phyloP scores from a whole-genome alignment of 2,888 invertebrate species.

The Amblyjoppa proteus region DNA sequence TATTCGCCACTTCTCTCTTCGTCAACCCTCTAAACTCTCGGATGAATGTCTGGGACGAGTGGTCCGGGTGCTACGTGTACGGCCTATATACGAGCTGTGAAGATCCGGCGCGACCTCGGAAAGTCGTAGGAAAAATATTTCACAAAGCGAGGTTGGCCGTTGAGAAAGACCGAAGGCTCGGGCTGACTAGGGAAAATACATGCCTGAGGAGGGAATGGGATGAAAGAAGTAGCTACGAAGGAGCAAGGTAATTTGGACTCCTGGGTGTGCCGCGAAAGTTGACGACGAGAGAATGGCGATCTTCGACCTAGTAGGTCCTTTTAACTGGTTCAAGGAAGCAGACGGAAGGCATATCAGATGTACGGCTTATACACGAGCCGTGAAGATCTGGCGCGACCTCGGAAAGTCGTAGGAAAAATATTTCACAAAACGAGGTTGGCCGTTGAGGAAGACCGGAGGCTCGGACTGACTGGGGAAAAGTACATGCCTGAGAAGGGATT shows the following conservation, averaged over 20 bases:
- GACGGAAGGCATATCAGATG: conserved; percentile 16
- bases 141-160: conserved; percentile 30
- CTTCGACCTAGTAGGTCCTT: conserved; percentile 58
- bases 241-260: conserved; percentile 52
- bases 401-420: not conserved
- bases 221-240: not conserved
- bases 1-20: conserved; percentile 51
- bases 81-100: conserved; percentile 10
- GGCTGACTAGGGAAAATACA: conserved; percentile 9
- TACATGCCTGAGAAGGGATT: not conserved
- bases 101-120: not conserved
- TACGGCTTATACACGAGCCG: conserved; percentile 8
- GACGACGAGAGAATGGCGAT: conserved; percentile 41
- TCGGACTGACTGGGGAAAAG: conserved; percentile 29
- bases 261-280: conserved; percentile 21
- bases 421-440: conserved; percentile 22
- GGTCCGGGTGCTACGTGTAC: conserved; percentile 3
- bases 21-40: conserved; percentile 62
- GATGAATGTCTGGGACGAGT: conserved; percentile 38
- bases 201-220: not conserved
- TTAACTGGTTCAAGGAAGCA: conserved; percentile 24
- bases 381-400: not conserved
- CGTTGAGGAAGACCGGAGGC: conserved; percentile 36
- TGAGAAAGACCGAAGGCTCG: conserved; percentile 44
- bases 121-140: conserved; percentile 11